Conservation (phyloP, 1,140 invertebrate genomes). For the Mercenaria mercenaria region DNA sequence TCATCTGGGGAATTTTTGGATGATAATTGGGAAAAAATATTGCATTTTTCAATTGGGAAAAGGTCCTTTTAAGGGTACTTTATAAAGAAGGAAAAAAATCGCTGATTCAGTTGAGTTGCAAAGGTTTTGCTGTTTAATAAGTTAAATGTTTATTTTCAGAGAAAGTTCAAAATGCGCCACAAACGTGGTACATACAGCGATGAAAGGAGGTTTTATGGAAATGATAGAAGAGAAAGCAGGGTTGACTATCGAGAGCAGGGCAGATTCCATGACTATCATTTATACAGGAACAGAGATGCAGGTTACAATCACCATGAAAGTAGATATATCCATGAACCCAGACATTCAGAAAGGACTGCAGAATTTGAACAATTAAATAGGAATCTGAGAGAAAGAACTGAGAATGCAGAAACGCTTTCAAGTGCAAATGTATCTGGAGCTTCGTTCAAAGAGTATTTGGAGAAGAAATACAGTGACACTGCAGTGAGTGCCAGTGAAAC, state of each 20-base stretch:
- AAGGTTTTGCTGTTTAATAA: no score
- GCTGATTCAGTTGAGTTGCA: no score
- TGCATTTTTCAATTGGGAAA: no score
- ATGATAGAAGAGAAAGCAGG: neutral
- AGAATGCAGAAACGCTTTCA: no score
- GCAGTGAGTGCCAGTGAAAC: neutral
- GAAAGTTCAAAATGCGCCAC: constrained; percentile 19
- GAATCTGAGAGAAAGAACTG: neutral
- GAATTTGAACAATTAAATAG: neutral
- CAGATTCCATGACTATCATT: neutral
- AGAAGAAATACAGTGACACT: neutral
- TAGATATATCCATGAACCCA: neutral
- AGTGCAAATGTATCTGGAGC: neutral
- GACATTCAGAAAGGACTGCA: neutral
- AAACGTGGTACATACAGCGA: neutral
- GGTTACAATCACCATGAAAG: neutral
- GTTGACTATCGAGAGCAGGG: neutral
- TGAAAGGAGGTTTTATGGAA: neutral
- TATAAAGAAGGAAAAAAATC: no score
- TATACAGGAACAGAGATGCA: neutral
- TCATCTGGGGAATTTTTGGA: no score
- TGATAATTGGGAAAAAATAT: no score
- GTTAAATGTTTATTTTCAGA: no score
- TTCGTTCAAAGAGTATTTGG: neutral
- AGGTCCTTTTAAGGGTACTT: no score